Base-by-base conservation (phyloP, 2,113 vertebrate genomes). In the Carollia perspicillata region DNA sequence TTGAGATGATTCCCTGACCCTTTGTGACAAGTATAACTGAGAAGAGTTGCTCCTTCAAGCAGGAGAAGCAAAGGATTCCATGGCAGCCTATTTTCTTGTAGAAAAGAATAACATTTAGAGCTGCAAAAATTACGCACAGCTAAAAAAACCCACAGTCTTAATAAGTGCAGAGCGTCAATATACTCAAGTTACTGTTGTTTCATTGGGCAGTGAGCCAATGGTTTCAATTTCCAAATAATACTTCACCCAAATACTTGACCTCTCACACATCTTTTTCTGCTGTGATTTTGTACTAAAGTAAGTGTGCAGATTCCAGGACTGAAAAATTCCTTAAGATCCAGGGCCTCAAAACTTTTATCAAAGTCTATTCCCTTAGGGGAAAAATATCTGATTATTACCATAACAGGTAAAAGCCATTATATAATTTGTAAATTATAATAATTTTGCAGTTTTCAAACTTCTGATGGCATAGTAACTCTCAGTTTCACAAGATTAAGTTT, bases 1-100 rank as follows among this genome's bases (percentile, higher is more conserved):
- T 10, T 92, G 95, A 96, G 96, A 83, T 81, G 90, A 81, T 79
- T 93, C 80, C 86, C 85, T 89, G 96, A 96, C 98, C 97, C 94
- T 90, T 47, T 3, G 4, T 63, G 97, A 94, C 44, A 77, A 68
- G 88, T 53, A 10, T 33, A 88, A 79, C 60, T 0, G 9, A 81
- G 84, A 44, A n/a, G 65, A 79, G 47, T 16, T 83, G 47, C 49
- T 75, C 18, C 1, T 74, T 78, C 37, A 2, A 1, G 20, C 17
- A 92, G 26, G 9, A 79, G 18, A 72, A 53, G 2, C 0, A 4
- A 26, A 5, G 3, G 1, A 20, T 95, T 60, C 71, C 0, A 0
- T 0, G 0, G 6, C 47, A 28, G 18, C 51, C 53, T 6, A 60
- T 35, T 85, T 9, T 35, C 28, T 53, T 13, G 22, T 1, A 1